Evolutionary conservation across 2,888 invertebrate genomes (phyloP), one percentile per base, ranked within the genome.

Genomic region (Quadroppia sp.): DNA sequence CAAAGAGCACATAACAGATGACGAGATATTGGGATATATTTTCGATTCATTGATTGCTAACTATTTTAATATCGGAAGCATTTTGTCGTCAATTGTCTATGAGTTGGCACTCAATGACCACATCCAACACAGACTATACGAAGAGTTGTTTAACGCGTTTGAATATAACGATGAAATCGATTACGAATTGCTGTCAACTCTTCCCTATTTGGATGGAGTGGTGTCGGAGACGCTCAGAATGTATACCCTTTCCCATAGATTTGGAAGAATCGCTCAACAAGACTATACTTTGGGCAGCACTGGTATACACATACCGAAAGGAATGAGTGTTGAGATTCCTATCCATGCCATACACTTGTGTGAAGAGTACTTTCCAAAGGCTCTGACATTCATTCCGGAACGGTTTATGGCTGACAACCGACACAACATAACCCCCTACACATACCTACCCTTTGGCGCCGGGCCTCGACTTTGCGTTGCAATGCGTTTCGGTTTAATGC

Each of bases 291-390:
- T 70, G 4, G 36, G 32, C 1, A n/a, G 23, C 32, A 74, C 32
- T 45, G 45, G 28, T 3, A 59, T 74, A 36, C 1, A 2, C 2
- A 13, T 75, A 20, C 11, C n/a, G 15, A 25, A n/a, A 1, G 56
- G 40, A 0, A 85, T 84, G 0, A 78, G 83, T n/a, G 80, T 87
- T 2, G 82, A 86, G 23, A 84, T 88, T 61, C 86, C 87, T 17
- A 82, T 84, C 9, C 83, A 85, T 77, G 85, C 86, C 30, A 85
- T 88, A 77, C 88, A 88, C 76, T 86, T 85, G 80, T 87, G 88
- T 79, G 85, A 86, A 0, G 83, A 85, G 1, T 82, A 86, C 78
- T 88, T 86, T 77, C 86, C 87, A 0, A 83, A 88, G 11, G 89
- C 89, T 0, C 83, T 86, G 0, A 83, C 83, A 45, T 86, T 85